Evolutionary conservation across 2,888 invertebrate species (phyloP), one percentile per base, ranked within the genome.

Genomic region (Hyles lineata): DNA sequence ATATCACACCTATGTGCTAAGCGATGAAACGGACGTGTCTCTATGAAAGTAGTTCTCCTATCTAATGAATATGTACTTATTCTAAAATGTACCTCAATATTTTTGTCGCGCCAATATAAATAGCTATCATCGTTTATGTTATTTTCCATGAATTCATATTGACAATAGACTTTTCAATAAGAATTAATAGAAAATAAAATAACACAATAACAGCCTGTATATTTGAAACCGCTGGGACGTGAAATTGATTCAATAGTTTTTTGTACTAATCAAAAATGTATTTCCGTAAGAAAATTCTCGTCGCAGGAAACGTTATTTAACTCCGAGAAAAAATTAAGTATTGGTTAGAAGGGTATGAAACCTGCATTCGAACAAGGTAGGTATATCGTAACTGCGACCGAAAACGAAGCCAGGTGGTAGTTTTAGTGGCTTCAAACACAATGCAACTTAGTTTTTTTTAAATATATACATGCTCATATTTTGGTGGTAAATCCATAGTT

Each of bases 211-310:
- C 23, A 43, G 7, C 50, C n/a, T 63, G 81, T 76, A 79, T 78
- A 81, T 82, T 83, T 77, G 76, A 73, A 76, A 74, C 75, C 84
- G 80, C 60, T 73, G 80, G 81, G 81, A 81, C 84, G 82, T 84
- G 82, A 87, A 88, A 89, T 88, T 82, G 81, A 79, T 76, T 83
- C 73, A 78, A 78, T 78, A 72, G 76, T 72, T 83, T 83, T 84
- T 84, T 83, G 76, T 71, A 72, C 73, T 74, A 72, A 74, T 76
- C 61, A 72, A 72, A 74, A 71, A 52, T 74, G 75, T 72, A 73
- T 77, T 83, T 86, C 84, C 85, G 82, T 77, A 73, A 78, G 63
- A 77, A 80, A 82, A 80, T 76, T 77, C 75, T 75, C 76, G 73
- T 74, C 80, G 79, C 73, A 82, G 84, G 87, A 88, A 87, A 83